phyloP scores from a whole-genome alignment of 2,888 invertebrate genomes.

The Petrophora chlorosata region DNA sequence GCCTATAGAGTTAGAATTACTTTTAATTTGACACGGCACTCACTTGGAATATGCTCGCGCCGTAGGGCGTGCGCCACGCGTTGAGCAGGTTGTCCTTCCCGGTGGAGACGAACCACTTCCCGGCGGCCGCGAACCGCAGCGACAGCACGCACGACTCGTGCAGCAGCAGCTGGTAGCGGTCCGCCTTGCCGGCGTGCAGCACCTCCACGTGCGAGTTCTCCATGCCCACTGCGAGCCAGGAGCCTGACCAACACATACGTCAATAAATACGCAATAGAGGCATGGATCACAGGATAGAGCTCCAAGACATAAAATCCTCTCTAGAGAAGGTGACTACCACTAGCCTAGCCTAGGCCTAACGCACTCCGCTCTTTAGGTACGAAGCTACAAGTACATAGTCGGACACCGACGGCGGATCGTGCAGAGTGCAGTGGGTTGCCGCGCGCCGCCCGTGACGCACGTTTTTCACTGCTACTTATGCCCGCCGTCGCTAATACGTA shows the following conservation, averaged over 20 bases:
- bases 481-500: too few relatives aligned
- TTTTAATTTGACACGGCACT: not conserved
- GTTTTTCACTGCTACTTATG: too few relatives aligned
- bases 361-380: too few relatives aligned
- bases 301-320: too few relatives aligned
- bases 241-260: slow-evolving; percentile 77
- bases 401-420: too few relatives aligned
- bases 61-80: slow-evolving; percentile 99
- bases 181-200: slow-evolving; percentile 93
- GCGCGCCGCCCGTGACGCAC: too few relatives aligned
- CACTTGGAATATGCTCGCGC: slow-evolving; percentile 99
- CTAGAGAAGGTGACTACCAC: too few relatives aligned
- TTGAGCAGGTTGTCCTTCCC: slow-evolving; percentile 99
- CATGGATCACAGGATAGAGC: too few relatives aligned
- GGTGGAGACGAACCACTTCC: slow-evolving; percentile 99
- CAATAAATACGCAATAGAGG: not conserved
- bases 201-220: slow-evolving; percentile 99
- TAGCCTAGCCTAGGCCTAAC: too few relatives aligned
- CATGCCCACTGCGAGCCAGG: slow-evolving; percentile 99
- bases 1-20: too few relatives aligned
- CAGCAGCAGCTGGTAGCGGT: slow-evolving; percentile 97
- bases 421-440: too few relatives aligned
- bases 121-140: slow-evolving; percentile 96
- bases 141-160: slow-evolving; percentile 99
- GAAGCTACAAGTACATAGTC: too few relatives aligned